These are phyloP conservation scores for Zaprionus ornatus DNA, from an alignment of 1,140 invertebrate species.

Conservation along the genomic window DNA sequence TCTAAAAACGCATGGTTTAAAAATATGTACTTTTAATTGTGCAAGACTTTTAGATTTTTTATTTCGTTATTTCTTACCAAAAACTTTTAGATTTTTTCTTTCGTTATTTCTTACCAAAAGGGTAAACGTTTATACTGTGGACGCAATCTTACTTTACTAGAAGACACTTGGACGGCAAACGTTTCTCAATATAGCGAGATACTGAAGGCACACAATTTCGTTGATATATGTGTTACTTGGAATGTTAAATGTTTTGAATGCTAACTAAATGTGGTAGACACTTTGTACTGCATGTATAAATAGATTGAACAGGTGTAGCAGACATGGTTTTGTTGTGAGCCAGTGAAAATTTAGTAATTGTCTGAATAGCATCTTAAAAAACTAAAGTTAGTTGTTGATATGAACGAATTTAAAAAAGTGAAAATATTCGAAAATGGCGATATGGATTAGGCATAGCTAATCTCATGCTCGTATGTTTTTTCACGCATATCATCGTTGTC, in stretches of 20 bases:
- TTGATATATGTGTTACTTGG: slow-evolving; percentile 7
- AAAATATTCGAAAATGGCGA: slow-evolving; percentile 22
- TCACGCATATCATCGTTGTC: slow-evolving; percentile 86
- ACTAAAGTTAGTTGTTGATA: slow-evolving; percentile 45
- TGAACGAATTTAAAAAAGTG: slow-evolving; percentile 32
- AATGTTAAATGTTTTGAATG: slow-evolving; percentile 29
- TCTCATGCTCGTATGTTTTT: slow-evolving; percentile 87
- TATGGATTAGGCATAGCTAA: slow-evolving; percentile 84
- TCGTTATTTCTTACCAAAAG: slow-evolving; percentile 52
- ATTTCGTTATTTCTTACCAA: too few relatives aligned
- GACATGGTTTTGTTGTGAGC: slow-evolving; percentile 25
- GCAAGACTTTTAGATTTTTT: too few relatives aligned
- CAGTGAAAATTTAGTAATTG: slow-evolving; percentile 41
- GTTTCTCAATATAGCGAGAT: slow-evolving; percentile 32
- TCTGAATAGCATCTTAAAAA: slow-evolving; percentile 27
- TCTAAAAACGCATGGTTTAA: slow-evolving; percentile 38
- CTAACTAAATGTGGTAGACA: slow-evolving; percentile 24
- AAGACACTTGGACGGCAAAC: slow-evolving; percentile 69
- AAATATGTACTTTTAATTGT: slow-evolving; percentile 2
- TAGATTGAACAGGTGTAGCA: background rate
- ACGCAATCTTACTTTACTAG: slow-evolving; percentile 43
- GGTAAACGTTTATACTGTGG: slow-evolving; percentile 31
- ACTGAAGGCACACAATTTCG: slow-evolving; percentile 57
- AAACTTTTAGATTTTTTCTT: background rate
- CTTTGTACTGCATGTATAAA: slow-evolving; percentile 63